Evolutionary conservation across 1,140 invertebrate species (phyloP).

Genomic region (Eumeta japonica): DNA sequence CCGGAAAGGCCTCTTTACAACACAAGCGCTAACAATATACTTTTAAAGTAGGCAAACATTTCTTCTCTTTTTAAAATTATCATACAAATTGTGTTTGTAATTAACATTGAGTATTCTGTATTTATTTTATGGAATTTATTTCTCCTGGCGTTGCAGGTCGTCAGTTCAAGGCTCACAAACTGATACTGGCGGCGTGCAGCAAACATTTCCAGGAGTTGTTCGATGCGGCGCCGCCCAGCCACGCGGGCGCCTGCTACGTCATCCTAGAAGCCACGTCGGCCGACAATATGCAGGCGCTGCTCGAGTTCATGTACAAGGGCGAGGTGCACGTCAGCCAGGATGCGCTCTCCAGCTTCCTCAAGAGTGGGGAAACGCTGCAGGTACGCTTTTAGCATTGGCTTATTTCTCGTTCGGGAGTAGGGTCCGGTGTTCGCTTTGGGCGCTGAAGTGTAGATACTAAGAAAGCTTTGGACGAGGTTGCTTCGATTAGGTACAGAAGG

Average conservation of each 20-base stretch:
- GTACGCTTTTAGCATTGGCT: slow-evolving; percentile 60
- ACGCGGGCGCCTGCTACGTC: slow-evolving; percentile 77
- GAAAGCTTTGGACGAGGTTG: too few species aligned
- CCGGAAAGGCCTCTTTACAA: too few species aligned
- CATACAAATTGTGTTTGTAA: too few species aligned
- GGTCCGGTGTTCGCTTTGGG: too few species aligned
- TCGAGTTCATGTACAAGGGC: slow-evolving; percentile 93
- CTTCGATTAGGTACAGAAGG: too few species aligned
- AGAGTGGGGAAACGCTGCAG: slow-evolving; percentile 86
- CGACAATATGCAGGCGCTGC: slow-evolving; percentile 83
- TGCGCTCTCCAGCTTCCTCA: slow-evolving; percentile 83
- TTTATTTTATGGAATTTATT: too few species aligned
- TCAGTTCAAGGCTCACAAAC: slow-evolving; percentile 86
- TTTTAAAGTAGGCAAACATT: too few species aligned
- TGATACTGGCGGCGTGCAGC: slow-evolving; percentile 90
- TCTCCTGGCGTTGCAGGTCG: slow-evolving; percentile 83
- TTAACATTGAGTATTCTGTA: too few species aligned
- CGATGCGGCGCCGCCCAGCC: slow-evolving; percentile 79
- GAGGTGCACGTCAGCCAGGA: slow-evolving; percentile 89
- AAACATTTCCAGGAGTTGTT: slow-evolving; percentile 92
- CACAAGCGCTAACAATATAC: too few species aligned
- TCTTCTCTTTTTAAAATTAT: too few species aligned
- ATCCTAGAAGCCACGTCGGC: slow-evolving; percentile 85
- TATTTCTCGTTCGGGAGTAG: too few species aligned
- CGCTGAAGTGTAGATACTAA: too few species aligned